phyloP scores from a whole-genome alignment of 1,140 invertebrate species.

The Alviniconcha marisindica region DNA sequence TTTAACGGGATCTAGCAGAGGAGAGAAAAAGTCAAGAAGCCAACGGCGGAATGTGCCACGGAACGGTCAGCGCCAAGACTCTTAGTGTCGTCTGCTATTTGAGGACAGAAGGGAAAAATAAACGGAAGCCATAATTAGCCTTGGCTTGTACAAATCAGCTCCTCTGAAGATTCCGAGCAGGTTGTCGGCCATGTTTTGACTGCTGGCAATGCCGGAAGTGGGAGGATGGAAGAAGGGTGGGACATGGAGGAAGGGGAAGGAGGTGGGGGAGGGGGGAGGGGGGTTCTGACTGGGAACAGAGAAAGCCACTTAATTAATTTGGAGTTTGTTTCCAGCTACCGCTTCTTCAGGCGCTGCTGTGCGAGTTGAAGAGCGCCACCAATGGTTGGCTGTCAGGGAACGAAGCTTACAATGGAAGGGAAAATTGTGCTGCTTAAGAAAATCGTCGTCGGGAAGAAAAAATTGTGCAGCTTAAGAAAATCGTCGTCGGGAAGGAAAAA shows the following conservation, averaged over 20 bases:
- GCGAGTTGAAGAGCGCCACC: too few species aligned
- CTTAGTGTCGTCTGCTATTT: background rate
- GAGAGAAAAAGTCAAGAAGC: background rate
- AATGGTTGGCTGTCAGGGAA: too few species aligned
- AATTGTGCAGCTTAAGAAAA: too few species aligned
- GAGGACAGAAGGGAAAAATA: slow-evolving; percentile 1
- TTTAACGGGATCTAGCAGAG: slow-evolving; percentile 26
- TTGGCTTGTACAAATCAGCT: slow-evolving; percentile 1
- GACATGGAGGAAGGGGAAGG: background rate
- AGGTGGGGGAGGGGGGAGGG: too few species aligned
- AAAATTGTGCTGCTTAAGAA: too few species aligned
- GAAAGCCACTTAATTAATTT: too few species aligned
- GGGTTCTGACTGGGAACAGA: too few species aligned
- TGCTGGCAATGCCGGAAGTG: background rate
- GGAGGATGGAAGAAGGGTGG: background rate
- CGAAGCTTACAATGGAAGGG: too few species aligned
- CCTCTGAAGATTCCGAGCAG: background rate
- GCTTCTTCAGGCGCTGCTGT: too few species aligned
- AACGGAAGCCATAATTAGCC: slow-evolving; percentile 1
- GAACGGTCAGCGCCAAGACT: background rate
- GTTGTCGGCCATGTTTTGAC: background rate
- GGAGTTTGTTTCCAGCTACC: too few species aligned
- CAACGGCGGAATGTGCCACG: background rate
- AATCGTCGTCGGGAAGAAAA: too few species aligned
- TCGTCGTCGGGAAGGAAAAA: too few species aligned